Percentiles rank a stretch among this genome's conserved stretches.
Evolutionary conservation across 2,113 vertebrate genomes (phyloP).

Genomic region (Ursus arctos): DNA sequence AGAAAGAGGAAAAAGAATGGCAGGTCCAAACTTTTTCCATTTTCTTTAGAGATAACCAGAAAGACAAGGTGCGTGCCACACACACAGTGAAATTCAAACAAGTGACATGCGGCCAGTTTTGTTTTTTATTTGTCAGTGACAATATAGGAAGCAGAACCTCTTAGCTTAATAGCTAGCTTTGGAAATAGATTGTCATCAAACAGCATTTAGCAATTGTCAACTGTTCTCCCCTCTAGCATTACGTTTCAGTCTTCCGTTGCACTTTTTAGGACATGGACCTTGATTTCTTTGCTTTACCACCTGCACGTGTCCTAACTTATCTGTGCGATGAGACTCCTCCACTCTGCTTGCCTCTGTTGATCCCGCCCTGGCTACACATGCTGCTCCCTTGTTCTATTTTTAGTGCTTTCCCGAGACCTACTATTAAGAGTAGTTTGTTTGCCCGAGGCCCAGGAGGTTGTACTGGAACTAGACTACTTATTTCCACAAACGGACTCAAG

Average conservation of each 20-base stretch:
- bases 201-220: neutral
- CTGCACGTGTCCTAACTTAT: neutral
- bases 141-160: neutral
- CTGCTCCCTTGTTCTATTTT: neutral
- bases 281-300: neutral
- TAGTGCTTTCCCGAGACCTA: constrained; percentile 58
- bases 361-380: fast-evolving
- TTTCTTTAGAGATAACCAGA: neutral
- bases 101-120: neutral
- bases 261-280: neutral
- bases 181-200: neutral
- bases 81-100: neutral
- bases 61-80: neutral
- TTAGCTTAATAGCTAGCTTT: neutral
- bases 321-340: neutral
- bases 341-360: neutral
- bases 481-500: constrained; percentile 40
- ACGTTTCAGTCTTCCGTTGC: neutral
- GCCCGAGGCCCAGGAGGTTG: constrained; percentile 47
- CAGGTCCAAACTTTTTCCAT: neutral
- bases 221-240: neutral
- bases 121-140: neutral
- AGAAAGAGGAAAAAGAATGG: too few relatives aligned
- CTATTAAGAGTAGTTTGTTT: constrained; percentile 48
- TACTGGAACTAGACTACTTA: constrained; percentile 55